phyloP scores from a whole-genome alignment of 1,140 invertebrate genomes.

The Proctacanthus coquilletti region DNA sequence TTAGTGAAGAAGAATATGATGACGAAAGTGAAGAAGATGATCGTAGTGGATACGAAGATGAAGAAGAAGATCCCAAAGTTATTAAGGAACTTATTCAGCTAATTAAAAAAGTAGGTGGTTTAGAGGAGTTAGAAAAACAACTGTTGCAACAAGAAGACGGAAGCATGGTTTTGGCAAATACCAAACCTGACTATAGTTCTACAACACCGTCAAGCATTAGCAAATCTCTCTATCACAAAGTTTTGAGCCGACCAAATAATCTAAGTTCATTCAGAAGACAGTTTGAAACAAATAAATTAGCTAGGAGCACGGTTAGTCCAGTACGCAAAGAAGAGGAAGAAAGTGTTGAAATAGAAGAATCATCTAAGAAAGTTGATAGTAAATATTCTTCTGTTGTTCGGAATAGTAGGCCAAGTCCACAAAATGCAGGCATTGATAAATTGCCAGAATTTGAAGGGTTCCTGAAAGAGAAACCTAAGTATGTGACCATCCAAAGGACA shows the following conservation, averaged over 20 bases:
- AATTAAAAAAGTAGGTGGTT: conserved; percentile 70
- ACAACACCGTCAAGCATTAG: conserved; percentile 39
- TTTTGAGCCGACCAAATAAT: conserved; percentile 36
- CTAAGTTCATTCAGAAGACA: conserved; percentile 19
- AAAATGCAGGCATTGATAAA: conserved; percentile 50
- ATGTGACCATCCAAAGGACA: conserved; percentile 38
- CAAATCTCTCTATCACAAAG: conserved; percentile 54
- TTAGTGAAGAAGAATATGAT: conserved; percentile 51
- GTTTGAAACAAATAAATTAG: conserved; percentile 4
- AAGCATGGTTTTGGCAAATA: conserved; percentile 15
- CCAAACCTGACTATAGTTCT: conserved; percentile 13
- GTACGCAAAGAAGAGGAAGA: conserved; percentile 3
- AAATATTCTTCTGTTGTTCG: conserved; percentile 30
- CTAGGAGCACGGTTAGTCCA: conserved; percentile 1
- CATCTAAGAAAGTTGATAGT: conserved; percentile 9
- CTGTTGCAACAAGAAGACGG: conserved; percentile 40
- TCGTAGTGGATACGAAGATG: conserved; percentile 18
- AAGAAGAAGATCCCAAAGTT: conserved; percentile 63
- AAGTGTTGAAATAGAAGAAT: conserved; percentile 1
- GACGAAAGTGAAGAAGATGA: conserved; percentile 39
- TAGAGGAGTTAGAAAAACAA: conserved; percentile 68
- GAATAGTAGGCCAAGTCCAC: conserved; percentile 47
- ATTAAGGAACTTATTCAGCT: conserved; percentile 71
- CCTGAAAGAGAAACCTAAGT: conserved; percentile 28
- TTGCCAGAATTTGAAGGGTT: conserved; percentile 36